These are phyloP conservation scores for Cyphomyrus plagiostoma DNA, from an alignment of 2,113 vertebrate species.

Conservation along the genomic window DNA sequence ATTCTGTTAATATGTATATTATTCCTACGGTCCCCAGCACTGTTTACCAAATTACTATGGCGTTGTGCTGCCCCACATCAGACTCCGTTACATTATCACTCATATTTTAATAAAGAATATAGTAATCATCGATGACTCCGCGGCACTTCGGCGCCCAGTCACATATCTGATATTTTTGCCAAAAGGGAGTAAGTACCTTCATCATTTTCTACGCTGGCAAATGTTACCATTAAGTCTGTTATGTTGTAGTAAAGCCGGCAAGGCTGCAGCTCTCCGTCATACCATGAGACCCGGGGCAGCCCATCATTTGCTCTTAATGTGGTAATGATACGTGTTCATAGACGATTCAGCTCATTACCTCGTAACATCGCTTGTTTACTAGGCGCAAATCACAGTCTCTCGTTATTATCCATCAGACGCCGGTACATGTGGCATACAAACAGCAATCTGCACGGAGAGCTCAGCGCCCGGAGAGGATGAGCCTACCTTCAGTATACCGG, in stretches of 20 bases:
- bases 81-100: background rate
- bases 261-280: background rate
- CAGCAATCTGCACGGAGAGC: background rate
- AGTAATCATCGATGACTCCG: background rate
- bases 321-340: background rate
- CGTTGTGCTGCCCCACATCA: background rate
- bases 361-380: background rate
- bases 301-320: background rate
- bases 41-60: background rate
- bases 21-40: background rate
- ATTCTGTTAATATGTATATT: background rate
- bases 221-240: background rate
- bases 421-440: background rate
- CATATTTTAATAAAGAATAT: background rate
- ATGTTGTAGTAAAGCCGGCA: background rate
- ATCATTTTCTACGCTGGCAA: background rate
- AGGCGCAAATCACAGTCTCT: background rate
- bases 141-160: background rate
- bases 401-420: background rate
- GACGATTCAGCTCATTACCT: background rate
- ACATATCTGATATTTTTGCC: background rate
- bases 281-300: background rate
- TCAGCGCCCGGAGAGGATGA: background rate
- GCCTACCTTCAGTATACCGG: background rate
- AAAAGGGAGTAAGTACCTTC: background rate